phyloP scores from a whole-genome alignment of 2,797 vertebrate genomes.

The Lepus townsendii region DNA sequence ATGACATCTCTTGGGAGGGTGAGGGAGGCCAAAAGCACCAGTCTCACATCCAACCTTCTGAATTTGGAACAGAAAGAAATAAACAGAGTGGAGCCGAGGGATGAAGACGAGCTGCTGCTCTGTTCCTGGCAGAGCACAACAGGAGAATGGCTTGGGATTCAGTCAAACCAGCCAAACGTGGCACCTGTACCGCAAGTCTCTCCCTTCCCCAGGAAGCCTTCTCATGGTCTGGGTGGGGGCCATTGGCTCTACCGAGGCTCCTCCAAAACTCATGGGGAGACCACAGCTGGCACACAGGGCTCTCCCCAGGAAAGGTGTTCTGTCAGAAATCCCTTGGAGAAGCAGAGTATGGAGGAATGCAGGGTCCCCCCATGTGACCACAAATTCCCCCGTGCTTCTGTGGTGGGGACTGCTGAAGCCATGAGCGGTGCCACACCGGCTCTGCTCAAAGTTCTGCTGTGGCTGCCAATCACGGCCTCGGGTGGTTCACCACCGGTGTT shows the following conservation, averaged over 20 bases:
- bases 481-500: neutral
- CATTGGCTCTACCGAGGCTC: neutral
- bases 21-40: fast-evolving
- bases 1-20: neutral
- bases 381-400: neutral
- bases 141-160: too few species aligned
- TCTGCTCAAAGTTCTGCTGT: neutral
- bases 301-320: neutral
- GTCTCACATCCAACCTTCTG: neutral
- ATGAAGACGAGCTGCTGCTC: neutral
- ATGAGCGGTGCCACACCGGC: neutral
- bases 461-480: neutral
- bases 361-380: neutral
- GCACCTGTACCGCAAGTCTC: neutral
- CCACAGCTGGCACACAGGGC: too few species aligned
- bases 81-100: neutral
- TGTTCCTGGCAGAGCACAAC: neutral
- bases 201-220: neutral
- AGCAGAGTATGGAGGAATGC: too few species aligned
- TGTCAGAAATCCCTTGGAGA: too few species aligned
- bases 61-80: neutral
- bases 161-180: neutral
- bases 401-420: too few species aligned
- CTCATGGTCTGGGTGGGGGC: fast-evolving
- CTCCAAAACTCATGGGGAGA: neutral